A percentile compares a stretch with the other conserved stretches of the same genome.
These are phyloP conservation scores for Huso huso DNA, from an alignment of 2,797 vertebrate genomes.

Conservation along the genomic window DNA sequence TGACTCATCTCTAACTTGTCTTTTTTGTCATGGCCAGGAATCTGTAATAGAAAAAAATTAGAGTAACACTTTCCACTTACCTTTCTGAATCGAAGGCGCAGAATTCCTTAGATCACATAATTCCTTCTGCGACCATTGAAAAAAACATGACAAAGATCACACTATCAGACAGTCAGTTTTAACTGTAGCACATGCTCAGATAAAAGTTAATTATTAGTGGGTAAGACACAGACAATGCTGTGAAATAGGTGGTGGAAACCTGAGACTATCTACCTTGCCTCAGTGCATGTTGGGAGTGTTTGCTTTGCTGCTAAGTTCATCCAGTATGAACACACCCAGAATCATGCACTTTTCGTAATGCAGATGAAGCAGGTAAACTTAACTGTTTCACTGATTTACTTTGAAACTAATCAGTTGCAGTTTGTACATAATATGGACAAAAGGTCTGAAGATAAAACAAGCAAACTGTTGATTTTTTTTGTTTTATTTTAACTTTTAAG, in stretches of 20 bases:
- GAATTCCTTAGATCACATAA: not conserved
- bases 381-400: constrained; percentile 15
- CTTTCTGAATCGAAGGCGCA: not conserved
- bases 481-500: not conserved
- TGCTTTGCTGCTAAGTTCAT: constrained; percentile 27
- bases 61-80: not conserved
- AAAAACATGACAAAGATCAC: not conserved
- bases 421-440: constrained; percentile 13
- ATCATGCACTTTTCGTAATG: constrained; percentile 9
- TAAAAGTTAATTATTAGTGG: constrained; percentile 42
- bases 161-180: not conserved
- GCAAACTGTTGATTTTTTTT: not conserved
- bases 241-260: constrained; percentile 42
- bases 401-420: constrained; percentile 14
- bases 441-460: constrained; percentile 8
- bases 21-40: too few species aligned
- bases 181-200: not conserved
- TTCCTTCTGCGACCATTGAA: not conserved
- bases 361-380: constrained; percentile 5
- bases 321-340: constrained; percentile 36
- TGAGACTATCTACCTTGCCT: constrained; percentile 55
- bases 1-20: too few species aligned
- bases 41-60: too few species aligned
- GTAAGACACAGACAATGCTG: constrained; percentile 38
- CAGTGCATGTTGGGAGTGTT: constrained; percentile 60